Evolutionary conservation across 2,888 invertebrate species (phyloP).

Genomic region (Meiosimyza platycephala): DNA sequence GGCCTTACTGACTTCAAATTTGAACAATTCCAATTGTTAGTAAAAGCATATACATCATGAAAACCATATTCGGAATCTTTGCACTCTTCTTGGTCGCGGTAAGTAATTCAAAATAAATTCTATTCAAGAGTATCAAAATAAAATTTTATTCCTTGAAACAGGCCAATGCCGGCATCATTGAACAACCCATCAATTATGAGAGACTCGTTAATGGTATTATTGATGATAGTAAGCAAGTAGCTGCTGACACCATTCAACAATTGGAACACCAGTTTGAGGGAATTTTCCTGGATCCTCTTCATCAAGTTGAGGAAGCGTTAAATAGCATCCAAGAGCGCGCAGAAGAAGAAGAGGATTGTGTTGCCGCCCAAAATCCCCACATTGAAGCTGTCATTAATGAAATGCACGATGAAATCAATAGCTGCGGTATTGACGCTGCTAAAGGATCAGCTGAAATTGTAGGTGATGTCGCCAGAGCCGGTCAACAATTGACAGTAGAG

Average conservation of each 20-base stretch:
- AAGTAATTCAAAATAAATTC: neutral
- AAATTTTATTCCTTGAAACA: neutral
- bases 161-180: conserved; percentile 37
- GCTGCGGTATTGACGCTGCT: conserved; percentile 53
- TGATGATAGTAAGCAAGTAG: conserved; percentile 47
- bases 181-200: conserved; percentile 42
- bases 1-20: neutral
- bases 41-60: conserved; percentile 39
- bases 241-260: conserved; percentile 47
- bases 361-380: conserved; percentile 48
- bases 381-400: conserved; percentile 45
- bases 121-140: neutral
- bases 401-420: conserved; percentile 49
- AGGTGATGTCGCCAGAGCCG: conserved; percentile 51
- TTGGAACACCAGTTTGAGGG: conserved; percentile 52
- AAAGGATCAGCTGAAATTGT: conserved; percentile 53
- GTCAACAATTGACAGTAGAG: conserved; percentile 54
- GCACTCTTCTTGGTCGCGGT: conserved; percentile 40
- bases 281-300: conserved; percentile 52
- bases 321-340: conserved; percentile 49
- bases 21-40: conserved; percentile 2
- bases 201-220: conserved; percentile 45
- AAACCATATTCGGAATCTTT: conserved; percentile 33
- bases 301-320: conserved; percentile 51
- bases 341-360: conserved; percentile 50